These are phyloP conservation scores for Parazoanthus darwini DNA, from an alignment of 92 coral and sea anemone genomes.

Conservation along the genomic window DNA sequence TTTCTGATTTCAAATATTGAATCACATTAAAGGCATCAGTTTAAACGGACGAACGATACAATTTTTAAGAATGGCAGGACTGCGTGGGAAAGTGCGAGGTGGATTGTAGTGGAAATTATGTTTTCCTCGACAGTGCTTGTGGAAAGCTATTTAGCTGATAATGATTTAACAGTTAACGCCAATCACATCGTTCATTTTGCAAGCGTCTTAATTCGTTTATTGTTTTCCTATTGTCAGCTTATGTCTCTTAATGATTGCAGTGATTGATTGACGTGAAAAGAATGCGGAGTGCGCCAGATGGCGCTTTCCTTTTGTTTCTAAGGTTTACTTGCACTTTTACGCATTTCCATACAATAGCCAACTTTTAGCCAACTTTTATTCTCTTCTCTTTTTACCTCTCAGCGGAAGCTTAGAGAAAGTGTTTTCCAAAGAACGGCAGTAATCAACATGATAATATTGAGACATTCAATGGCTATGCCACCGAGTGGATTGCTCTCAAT, in stretches of 20 bases:
- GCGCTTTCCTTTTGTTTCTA: conserved; percentile 72
- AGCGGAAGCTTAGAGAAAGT: conserved; percentile 89
- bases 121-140: conserved; percentile 70
- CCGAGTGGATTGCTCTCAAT: conserved; percentile 89
- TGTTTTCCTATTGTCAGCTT: conserved; percentile 93
- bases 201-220: conserved; percentile 95
- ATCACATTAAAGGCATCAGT: conserved; percentile 52
- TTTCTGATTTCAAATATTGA: conserved; percentile 29
- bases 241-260: conserved; percentile 93
- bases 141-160: conserved; percentile 85
- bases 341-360: conserved; percentile 87
- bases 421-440: conserved; percentile 66
- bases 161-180: conserved; percentile 92
- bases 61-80: conserved; percentile 31
- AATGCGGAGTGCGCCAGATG: conserved; percentile 96
- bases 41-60: conserved; percentile 21
- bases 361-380: conserved; percentile 79
- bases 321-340: conserved; percentile 90
- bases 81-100: conserved; percentile 69
- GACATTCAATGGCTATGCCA: conserved; percentile 83
- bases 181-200: conserved; percentile 81
- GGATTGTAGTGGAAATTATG: conserved; percentile 72
- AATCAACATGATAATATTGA: conserved; percentile 86
- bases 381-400: conserved; percentile 84
- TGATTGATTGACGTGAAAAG: conserved; percentile 94